A percentile compares a stretch with the other conserved stretches of the same genome.
Evolutionary conservation across 2,797 vertebrate species (phyloP).

Genomic region (Xiphophorus birchmanni): DNA sequence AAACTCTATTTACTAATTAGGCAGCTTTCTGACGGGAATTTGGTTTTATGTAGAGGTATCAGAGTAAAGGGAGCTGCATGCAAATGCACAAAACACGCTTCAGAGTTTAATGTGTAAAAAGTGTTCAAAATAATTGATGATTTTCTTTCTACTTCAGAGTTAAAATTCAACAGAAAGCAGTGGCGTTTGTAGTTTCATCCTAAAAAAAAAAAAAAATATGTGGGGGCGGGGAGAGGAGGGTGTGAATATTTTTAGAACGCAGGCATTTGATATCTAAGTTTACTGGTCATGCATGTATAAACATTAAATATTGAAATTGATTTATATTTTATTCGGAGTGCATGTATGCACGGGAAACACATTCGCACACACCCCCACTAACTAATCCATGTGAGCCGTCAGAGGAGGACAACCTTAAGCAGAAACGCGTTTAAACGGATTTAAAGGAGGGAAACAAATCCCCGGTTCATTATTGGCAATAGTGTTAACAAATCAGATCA

Average conservation of each 20-base stretch:
- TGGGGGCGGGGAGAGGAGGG: background rate
- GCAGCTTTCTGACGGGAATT: background rate
- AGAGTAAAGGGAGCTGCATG: background rate
- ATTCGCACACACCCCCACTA: background rate
- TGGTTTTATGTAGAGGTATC: background rate
- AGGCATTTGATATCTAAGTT: background rate
- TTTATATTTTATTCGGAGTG: background rate
- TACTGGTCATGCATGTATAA: background rate
- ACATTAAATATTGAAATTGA: background rate
- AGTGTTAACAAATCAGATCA: conserved; percentile 76
- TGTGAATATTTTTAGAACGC: background rate
- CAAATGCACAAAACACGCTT: background rate
- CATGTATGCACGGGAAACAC: background rate
- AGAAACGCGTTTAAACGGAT: conserved; percentile 2
- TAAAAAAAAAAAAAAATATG: background rate
- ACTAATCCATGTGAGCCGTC: background rate
- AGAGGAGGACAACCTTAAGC: background rate
- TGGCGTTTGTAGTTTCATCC: background rate
- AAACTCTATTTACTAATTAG: background rate
- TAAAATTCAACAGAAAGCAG: background rate
- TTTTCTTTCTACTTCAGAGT: background rate
- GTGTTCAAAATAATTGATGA: background rate
- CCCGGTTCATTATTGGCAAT: conserved; percentile 49
- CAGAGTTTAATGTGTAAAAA: background rate
- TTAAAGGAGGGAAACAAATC: conserved; percentile 2